phyloP scores from a whole-genome alignment of 2,797 vertebrate genomes.

The Agapornis canus region DNA sequence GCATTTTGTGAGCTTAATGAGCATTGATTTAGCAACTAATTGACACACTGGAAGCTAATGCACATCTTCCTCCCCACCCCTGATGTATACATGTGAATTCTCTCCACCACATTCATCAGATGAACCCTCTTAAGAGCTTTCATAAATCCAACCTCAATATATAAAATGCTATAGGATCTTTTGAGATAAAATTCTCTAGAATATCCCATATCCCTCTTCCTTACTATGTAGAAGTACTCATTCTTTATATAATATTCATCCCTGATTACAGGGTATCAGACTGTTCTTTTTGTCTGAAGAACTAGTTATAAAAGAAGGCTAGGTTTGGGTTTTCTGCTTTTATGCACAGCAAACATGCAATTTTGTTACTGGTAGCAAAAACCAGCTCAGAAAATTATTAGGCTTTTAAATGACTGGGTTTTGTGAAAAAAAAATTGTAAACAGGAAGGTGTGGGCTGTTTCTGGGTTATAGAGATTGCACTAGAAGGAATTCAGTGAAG shows the following conservation, averaged over 20 bases:
- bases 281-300: conserved; percentile 7
- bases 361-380: conserved; percentile 50
- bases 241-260: background rate
- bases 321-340: conserved; percentile 45
- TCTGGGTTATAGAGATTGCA: background rate
- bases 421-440: background rate
- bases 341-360: conserved; percentile 24
- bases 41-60: background rate
- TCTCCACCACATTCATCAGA: background rate
- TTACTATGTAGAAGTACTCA: conserved; percentile 3
- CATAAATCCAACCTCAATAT: background rate
- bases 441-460: conserved; percentile 50
- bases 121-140: background rate
- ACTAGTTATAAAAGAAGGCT: conserved; percentile 3
- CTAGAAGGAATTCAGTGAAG: background rate
- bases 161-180: background rate
- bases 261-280: conserved; percentile 8
- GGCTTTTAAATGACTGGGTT: background rate
- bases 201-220: background rate
- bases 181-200: background rate
- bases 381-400: conserved; percentile 32
- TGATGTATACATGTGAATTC: background rate
- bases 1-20: background rate
- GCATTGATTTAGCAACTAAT: background rate
- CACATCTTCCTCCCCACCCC: background rate